Conservation (phyloP, 2,888 invertebrate genomes). For the Sminthurinus aureus region DNA sequence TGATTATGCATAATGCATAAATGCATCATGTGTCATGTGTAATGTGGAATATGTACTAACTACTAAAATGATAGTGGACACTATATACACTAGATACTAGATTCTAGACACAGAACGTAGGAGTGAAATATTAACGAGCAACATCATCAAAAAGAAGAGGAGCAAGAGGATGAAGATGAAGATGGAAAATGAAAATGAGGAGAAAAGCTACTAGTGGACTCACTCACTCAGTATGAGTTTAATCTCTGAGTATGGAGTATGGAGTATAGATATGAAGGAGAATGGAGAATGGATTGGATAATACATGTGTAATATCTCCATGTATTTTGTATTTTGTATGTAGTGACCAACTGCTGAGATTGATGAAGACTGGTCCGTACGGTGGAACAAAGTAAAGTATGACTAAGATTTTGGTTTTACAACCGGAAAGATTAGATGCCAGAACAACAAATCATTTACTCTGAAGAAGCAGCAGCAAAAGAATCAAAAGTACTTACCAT, state of each 20-base stretch:
- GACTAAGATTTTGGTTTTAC: conserved; percentile 46
- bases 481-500: too few species aligned
- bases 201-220: conserved; percentile 35
- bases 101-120: too few species aligned
- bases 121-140: background rate
- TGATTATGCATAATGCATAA: too few species aligned
- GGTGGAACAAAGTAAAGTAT: too few species aligned
- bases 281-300: too few species aligned
- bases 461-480: background rate
- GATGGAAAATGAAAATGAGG: conserved; percentile 32
- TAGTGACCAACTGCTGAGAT: conserved; percentile 55
- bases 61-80: too few species aligned
- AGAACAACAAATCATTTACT: conserved; percentile 55
- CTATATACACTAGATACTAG: too few species aligned
- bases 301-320: too few species aligned
- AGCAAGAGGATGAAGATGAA: conserved; percentile 18
- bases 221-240: conserved; percentile 49
- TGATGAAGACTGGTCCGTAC: conserved; percentile 41
- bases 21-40: too few species aligned
- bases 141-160: background rate
- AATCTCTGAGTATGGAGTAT: too few species aligned
- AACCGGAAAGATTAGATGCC: conserved; percentile 56
- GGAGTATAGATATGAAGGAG: conserved; percentile 25
- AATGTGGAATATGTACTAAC: background rate
- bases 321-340: too few species aligned